Evolutionary conservation across 2,888 invertebrate species (phyloP), one percentile per base, ranked within the genome.

Genomic region (Smittia sp.): DNA sequence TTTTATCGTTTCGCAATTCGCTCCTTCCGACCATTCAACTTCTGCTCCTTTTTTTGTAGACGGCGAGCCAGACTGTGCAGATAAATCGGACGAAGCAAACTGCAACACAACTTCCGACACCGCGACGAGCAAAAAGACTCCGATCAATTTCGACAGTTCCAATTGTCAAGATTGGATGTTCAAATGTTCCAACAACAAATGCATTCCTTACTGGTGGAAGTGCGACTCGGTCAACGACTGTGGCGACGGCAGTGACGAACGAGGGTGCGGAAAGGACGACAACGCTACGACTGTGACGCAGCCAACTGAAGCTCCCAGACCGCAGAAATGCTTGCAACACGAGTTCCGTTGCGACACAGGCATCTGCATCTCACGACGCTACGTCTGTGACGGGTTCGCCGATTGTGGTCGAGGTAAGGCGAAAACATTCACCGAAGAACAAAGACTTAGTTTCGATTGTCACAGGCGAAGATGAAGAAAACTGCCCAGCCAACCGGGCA

Each of bases 91-190:
- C 79, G 94, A 93, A 80, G 79, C 79, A 1, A 89, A 90, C 78
- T 93, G 93, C 78, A 85, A 86, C 0, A 77, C 78, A 0, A 77
- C 78, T 74, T 68, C 78, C 75, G 80, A 75, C 78, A 77, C 74
- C 80, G 32, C 32, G 32, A 83, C 68, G 78, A 81, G 32, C 76
- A 77, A 4, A 76, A 76, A 22, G 75, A 76, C 76, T 15, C 74
- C 77, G 15, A 75, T 76, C 11, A 78, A 79, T 76, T 80, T 78
- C 80, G 78, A 74, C 65, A 81, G 73, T 82, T 83, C 76, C 4
- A 82, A 85, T 0, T 92, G 92, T 77, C 85, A 87, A 65, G 88
- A 89, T 76, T 92, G 90, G 90, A 92, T 91, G 91, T 92, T 90
- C 79, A 86, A 85, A 76, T 93, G 93, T 78, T 82, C 84, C 18